Evolutionary conservation across 2,888 invertebrate species (phyloP).

Genomic region (Apamea epomidion): DNA sequence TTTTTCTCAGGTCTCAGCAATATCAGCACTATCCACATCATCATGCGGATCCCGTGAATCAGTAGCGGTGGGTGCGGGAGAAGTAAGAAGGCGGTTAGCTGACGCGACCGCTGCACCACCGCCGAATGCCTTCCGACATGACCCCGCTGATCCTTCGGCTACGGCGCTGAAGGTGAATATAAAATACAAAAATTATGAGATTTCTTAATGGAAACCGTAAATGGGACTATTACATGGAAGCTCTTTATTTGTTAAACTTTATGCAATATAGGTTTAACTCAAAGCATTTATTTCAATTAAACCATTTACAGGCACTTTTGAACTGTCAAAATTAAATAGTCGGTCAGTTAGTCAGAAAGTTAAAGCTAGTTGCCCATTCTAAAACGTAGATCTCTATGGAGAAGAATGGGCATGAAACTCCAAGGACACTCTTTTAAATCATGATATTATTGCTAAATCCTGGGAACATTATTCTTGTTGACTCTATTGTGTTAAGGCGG

Average conservation of each 20-base stretch:
- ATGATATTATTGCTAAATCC: too few relatives aligned
- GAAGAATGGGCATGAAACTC: too few relatives aligned
- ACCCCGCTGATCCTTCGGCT: constrained; percentile 99
- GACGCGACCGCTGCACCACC: constrained; percentile 92
- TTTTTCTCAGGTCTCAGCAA: constrained; percentile 76
- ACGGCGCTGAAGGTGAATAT: constrained; percentile 95
- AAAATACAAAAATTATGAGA: too few relatives aligned
- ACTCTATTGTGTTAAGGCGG: neutral
- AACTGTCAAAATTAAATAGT: too few relatives aligned
- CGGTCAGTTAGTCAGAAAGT: too few relatives aligned
- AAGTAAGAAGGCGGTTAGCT: constrained; percentile 95
- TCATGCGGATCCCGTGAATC: constrained; percentile 90
- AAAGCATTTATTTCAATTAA: too few relatives aligned
- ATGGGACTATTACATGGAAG: neutral
- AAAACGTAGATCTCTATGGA: too few relatives aligned
- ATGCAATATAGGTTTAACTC: neutral
- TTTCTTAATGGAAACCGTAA: neutral
- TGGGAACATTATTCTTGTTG: too few relatives aligned
- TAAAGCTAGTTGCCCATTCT: too few relatives aligned
- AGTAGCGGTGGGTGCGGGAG: constrained; percentile 95
- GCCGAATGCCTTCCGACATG: constrained; percentile 95
- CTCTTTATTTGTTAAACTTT: neutral
- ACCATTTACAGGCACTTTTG: too few relatives aligned
- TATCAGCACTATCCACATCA: constrained; percentile 82
- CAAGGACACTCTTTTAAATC: too few relatives aligned